Base-by-base conservation (phyloP, 2,888 invertebrate genomes). In the Pollenia griseotomentosa region DNA sequence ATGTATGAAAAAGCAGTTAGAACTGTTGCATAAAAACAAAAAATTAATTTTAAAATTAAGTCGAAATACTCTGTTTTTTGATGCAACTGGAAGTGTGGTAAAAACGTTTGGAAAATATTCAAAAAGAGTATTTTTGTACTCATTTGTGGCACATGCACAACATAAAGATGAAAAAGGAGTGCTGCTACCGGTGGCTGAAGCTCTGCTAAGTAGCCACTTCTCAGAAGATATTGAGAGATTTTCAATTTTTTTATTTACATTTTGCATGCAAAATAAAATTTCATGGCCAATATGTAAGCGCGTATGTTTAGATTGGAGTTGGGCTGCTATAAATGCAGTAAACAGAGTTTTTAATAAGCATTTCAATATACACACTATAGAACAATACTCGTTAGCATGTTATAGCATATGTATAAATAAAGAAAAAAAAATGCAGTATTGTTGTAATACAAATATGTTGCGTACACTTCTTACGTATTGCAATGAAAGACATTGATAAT, bases 391-490 rank as follows among this genome's bases (percentile, higher is more conserved):
- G n/a, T n/a, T n/a, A n/a, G n/a, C n/a, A 42, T 83, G 83, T 8
- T 82, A 74, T 19, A 53, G 12, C 2, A 55, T 19, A 5, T 59
- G 48, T 14, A 2, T 5, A 11, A 68, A 51, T 1, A 74, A 55
- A 33, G 8, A 11, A 1, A 63, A n/a, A n/a, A 5, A 77, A 55
- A 23, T 44, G 33, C 5, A 55, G 46, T 8, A 11, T 71, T 5
- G 57, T 77, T 0, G 12, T 83, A 1, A 19, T 77, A 0, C 77
- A 83, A 44, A 71, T 83, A 12, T 83, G 75, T 40, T 70, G 82
- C 16, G 68, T 61, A 2, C 82, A 83, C 42, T 59, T 83, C 9
- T 33, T 83, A 3, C 10, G 55, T 9, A 77, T 77, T n/a, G 70
- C 61, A 1, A 7, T 44, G 2, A 83, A 83, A 55, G 71, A 83